Evolutionary conservation across 2,113 vertebrate species (phyloP).

Genomic region (Notarius quadriscutis): DNA sequence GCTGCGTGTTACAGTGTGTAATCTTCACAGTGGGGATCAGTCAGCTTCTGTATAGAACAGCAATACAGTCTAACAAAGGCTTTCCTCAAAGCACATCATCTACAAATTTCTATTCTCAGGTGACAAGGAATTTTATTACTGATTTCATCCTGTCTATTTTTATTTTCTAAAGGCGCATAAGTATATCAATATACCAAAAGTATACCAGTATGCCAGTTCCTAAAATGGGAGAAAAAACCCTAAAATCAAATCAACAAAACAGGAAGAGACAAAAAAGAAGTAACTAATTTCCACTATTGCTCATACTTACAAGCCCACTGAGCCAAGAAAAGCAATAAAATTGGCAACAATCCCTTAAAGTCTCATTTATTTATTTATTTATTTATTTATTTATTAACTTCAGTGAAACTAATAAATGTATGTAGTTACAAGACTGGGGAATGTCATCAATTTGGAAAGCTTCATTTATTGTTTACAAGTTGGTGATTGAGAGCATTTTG

Average conservation of each 20-base stretch:
- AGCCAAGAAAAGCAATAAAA: conserved; percentile 1
- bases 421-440: not conserved
- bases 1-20: conserved; percentile 40
- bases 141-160: not conserved
- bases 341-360: not conserved
- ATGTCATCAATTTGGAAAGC: not conserved
- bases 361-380: not conserved
- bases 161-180: not conserved
- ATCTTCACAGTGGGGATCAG: conserved; percentile 43
- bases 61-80: conserved; percentile 24
- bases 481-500: not conserved
- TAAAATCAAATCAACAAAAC: not conserved
- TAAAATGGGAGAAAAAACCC: not conserved
- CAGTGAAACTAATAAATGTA: not conserved
- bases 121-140: not conserved
- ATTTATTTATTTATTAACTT: not conserved
- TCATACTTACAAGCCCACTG: not conserved
- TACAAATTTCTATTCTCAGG: not conserved
- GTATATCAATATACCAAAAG: too few species aligned
- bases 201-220: not conserved
- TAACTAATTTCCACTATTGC: not conserved
- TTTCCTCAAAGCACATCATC: not conserved
- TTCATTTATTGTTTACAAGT: not conserved
- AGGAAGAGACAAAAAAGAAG: not conserved
- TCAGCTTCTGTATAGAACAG: conserved; percentile 24